Evolutionary conservation across 2,888 invertebrate genomes (phyloP), one percentile per base, ranked within the genome.

Genomic region (Drosophila neonasuta): DNA sequence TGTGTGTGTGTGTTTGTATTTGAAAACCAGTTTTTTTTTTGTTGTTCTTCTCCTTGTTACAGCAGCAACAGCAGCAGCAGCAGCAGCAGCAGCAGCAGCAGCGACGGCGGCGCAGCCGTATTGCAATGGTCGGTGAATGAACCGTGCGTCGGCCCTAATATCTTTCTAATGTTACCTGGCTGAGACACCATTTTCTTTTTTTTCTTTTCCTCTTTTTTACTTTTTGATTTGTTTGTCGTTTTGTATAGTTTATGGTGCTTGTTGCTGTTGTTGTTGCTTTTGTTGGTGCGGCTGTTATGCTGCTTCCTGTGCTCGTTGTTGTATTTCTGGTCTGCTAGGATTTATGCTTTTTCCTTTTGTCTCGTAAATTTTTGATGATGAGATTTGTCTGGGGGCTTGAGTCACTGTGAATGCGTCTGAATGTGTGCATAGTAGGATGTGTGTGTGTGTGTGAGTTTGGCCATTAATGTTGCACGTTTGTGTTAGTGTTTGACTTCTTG

Each of bases 41-140:
- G 24, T 24, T 49, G 39, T 29, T 52, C 50, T 50, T 51, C 30
- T 52, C 46, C 52, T 55, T 63, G 66, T 74, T 80, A 70, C 80
- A 77, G 66, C 58, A 52, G 46, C 64, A 46, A 36, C 60, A 56
- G 44, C 64, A 63, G 51, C 61, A 13, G 13, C 13, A 15, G 15
- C 15, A 15, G 15, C 15, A 13, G 13, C 13, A 15, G 15, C 15
- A 15, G 15, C 15, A 71, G 63, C 50, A 29, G n/a, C 64, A 62
- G 52, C 68, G 15, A 46, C 69, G 68, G 69, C 80, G 54, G 83
- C 86, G 84, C 80, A 80, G 80, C 50, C 74, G 81, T 86, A 79
- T 71, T 74, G 75, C 81, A 84, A 77, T 80, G 79, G 88, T 80
- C 88, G 89, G 89, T 89, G 88, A 89, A 89, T 89, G 89, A 87